Evolutionary conservation across 2,888 invertebrate genomes (phyloP), one percentile per base, ranked within the genome.

Genomic region (Conops quadrifasciatus): DNA sequence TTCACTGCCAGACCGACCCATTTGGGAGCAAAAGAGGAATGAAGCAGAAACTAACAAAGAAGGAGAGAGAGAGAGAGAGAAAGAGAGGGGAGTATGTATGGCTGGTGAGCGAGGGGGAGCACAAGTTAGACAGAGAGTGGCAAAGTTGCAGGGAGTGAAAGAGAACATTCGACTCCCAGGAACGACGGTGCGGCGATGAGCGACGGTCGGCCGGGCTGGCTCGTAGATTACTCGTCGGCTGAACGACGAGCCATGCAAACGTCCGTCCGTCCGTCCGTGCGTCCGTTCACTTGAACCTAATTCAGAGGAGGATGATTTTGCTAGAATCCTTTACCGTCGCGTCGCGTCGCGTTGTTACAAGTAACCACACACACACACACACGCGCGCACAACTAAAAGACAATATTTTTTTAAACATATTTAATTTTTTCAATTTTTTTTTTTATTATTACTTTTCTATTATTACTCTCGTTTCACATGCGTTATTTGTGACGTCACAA

Each of bases 401-500:
- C 9, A 56, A 26, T 56, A 26, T 24, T 56, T 26, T 26, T 13
- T 56, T 7, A 59, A 11, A 7, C 47, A 45, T 24, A 47, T 26
- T 63, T 24, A 24, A n/a, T 47, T 63, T n/a, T 28, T 59, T 59
- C 24, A 13, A 56, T 56, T 21, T 56, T 15, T 56, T 56, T 13
- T 13, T 26, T 21, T 19, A 30, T 26, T 65, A 51, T 9, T 36
- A 36, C 9, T 36, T 36, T 56, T 56, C 9, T 26, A 24, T 56
- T 16, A 26, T 15, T 56, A n/a, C 26, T 56, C 56, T 56, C 28
- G 5, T 16, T 36, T 59, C 21, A 43, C 43, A 65, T 60, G 64
- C 51, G 51, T 71, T 71, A 72, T 66, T 67, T 70, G 71, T 72
- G 71, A 73, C 75, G 71, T 74, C 28, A 72, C 74, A 66, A 36